Evolutionary conservation across 2,797 vertebrate genomes (phyloP).

Genomic region (Betta splendens): DNA sequence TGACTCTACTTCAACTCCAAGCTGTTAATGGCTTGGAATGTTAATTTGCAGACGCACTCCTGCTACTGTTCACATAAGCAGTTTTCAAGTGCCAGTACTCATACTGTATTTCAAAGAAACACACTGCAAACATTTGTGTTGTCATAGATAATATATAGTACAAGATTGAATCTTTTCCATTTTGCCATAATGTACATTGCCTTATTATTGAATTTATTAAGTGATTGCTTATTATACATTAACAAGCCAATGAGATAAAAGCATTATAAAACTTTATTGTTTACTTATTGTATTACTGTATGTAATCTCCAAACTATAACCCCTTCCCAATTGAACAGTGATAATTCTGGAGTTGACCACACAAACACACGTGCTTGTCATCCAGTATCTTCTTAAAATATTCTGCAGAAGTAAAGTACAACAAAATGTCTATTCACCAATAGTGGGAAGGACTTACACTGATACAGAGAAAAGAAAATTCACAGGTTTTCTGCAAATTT

Average conservation of each 20-base stretch:
- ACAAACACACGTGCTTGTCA: constrained; percentile 9
- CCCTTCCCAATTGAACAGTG: constrained; percentile 42
- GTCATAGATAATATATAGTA: not conserved
- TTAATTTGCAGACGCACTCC: constrained; percentile 4
- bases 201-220: not conserved
- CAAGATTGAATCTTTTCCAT: not conserved
- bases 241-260: constrained; percentile 37
- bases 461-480: constrained; percentile 35
- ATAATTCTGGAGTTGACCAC: constrained; percentile 27
- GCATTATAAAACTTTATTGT: constrained; percentile 76
- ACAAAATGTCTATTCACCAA: constrained; percentile 34
- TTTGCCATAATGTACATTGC: not conserved
- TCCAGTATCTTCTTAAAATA: constrained; percentile 26
- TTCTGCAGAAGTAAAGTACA: constrained; percentile 41
- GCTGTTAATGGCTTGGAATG: not conserved
- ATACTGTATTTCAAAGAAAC: constrained; percentile 8
- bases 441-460: constrained; percentile 10
- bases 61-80: not conserved
- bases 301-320: constrained; percentile 39
- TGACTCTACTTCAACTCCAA: not conserved
- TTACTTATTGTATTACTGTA: constrained; percentile 27
- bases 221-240: constrained; percentile 1
- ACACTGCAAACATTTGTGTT: not conserved
- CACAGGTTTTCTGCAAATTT: constrained; percentile 31
- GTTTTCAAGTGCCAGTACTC: not conserved